Percentiles rank a stretch among this genome's conserved stretches.
These are phyloP conservation scores for Drosophila quadrilineata DNA, from an alignment of 1,140 invertebrate genomes.

Conservation along the genomic window DNA sequence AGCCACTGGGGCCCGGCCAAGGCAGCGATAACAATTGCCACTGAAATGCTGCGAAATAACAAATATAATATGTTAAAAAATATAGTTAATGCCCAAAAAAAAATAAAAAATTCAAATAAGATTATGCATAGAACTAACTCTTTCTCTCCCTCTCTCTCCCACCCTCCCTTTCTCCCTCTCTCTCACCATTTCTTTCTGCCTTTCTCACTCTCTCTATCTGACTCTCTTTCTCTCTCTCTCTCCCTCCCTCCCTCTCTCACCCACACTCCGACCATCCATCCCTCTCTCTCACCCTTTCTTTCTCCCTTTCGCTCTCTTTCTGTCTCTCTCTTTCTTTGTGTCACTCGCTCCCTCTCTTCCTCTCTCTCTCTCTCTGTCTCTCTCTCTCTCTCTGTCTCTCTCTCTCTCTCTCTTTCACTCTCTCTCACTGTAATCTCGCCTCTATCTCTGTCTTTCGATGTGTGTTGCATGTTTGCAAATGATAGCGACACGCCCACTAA, in stretches of 20 bases:
- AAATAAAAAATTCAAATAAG: too few relatives aligned
- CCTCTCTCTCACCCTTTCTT: too few relatives aligned
- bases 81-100: not conserved
- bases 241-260: too few relatives aligned
- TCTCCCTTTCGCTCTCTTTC: not conserved
- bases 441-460: too few relatives aligned
- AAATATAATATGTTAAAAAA: not conserved
- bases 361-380: not conserved
- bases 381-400: not conserved
- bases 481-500: not conserved
- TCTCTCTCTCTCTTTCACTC: not conserved
- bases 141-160: too few relatives aligned
- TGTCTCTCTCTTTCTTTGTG: not conserved
- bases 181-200: too few relatives aligned
- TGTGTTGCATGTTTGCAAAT: constrained; percentile 7
- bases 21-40: constrained; percentile 78
- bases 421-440: too few relatives aligned
- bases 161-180: too few relatives aligned
- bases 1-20: constrained; percentile 80
- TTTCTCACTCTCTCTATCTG: too few relatives aligned
- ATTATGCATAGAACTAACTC: too few relatives aligned
- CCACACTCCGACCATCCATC: too few relatives aligned
- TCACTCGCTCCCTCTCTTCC: not conserved
- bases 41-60: constrained; percentile 62
- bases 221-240: too few relatives aligned